Evolutionary conservation across 2,888 invertebrate genomes (phyloP).

Genomic region (Steinernema hermaphroditum): DNA sequence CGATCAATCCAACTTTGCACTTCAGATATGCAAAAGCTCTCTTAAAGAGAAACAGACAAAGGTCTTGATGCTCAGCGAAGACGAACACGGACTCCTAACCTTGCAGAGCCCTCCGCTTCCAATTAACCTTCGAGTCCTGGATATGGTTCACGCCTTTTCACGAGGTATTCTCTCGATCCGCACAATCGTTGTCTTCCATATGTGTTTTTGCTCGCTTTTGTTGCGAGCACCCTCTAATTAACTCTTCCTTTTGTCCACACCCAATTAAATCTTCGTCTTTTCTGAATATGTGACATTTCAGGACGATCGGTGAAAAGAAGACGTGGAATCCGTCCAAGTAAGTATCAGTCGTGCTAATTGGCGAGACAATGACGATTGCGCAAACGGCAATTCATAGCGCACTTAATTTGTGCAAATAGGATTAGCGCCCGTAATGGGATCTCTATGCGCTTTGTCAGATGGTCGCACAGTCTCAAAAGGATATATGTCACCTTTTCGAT

Average conservation of each 20-base stretch:
- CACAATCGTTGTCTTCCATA: not conserved
- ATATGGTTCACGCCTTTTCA: conserved; percentile 45
- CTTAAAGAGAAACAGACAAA: conserved; percentile 3
- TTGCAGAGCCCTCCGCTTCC: conserved; percentile 35
- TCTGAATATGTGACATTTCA: not conserved
- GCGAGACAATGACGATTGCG: not conserved
- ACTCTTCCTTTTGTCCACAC: not conserved
- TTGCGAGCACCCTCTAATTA: not conserved
- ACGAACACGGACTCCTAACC: conserved; percentile 21
- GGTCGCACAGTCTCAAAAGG: not conserved
- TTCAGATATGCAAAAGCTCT: conserved; percentile 23
- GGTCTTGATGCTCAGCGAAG: conserved; percentile 11
- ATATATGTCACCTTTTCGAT: not conserved
- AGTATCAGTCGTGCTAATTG: not conserved
- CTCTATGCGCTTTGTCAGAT: conserved; percentile 1
- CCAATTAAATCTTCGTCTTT: not conserved
- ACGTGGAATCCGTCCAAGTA: conserved; percentile 21
- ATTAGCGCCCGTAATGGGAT: conserved; percentile 12
- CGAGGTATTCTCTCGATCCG: conserved; percentile 31
- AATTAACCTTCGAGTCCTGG: conserved; percentile 44
- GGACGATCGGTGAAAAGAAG: conserved; percentile 7
- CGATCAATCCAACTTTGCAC: not conserved
- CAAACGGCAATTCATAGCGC: not conserved
- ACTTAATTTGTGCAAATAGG: conserved; percentile 15
- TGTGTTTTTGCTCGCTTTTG: conserved; percentile 11